Evolutionary conservation across 1,140 invertebrate species (phyloP).

Genomic region (Himalopsyche phryganea): DNA sequence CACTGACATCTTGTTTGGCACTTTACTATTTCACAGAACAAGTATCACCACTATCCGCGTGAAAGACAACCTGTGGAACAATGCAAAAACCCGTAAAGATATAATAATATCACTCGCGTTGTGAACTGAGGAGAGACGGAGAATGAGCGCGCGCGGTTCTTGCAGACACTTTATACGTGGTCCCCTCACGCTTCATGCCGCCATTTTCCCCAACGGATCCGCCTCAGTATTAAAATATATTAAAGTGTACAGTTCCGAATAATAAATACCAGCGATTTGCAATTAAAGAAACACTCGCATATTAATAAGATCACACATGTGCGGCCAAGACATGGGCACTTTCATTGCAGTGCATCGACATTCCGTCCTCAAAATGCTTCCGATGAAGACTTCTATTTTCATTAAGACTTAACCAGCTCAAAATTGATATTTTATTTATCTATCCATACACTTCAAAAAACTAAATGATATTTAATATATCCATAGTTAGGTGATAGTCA

Average conservation of each 20-base stretch:
- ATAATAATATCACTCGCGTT: background rate
- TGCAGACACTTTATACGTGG: slow-evolving; percentile 12
- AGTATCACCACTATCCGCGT: slow-evolving; percentile 3
- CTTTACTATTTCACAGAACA: slow-evolving; percentile 8
- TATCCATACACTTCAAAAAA: too few species aligned
- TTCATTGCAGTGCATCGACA: background rate
- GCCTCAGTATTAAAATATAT: background rate
- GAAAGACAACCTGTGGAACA: too few species aligned
- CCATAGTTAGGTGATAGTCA: too few species aligned
- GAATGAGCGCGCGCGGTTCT: slow-evolving; percentile 22
- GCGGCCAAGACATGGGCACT: background rate
- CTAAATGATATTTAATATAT: too few species aligned
- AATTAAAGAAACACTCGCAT: slow-evolving; percentile 13
- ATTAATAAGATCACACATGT: slow-evolving; percentile 5
- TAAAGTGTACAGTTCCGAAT: slow-evolving; percentile 4
- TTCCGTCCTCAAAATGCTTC: too few species aligned
- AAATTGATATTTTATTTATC: too few species aligned
- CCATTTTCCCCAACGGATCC: too few species aligned
- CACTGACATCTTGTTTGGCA: slow-evolving; percentile 28
- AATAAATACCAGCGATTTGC: slow-evolving; percentile 11
- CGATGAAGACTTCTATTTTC: too few species aligned
- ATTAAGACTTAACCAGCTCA: too few species aligned
- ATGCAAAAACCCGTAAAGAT: too few species aligned
- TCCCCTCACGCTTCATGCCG: background rate
- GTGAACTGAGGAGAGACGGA: slow-evolving; percentile 1